Evolutionary conservation across 2,113 vertebrate genomes (phyloP).

Genomic region (Scytalopus superciliaris): DNA sequence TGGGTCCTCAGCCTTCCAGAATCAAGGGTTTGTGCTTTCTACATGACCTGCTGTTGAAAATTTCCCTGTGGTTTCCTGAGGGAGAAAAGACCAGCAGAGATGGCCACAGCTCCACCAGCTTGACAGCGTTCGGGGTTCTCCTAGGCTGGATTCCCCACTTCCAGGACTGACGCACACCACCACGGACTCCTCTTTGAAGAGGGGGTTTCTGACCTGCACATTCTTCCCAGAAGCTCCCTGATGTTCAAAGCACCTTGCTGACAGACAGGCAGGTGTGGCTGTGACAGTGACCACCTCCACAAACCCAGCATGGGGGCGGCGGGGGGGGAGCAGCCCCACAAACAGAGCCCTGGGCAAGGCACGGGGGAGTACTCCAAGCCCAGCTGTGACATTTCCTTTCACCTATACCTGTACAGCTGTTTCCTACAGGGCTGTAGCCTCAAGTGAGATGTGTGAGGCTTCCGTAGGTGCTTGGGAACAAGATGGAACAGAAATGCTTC

Average conservation of each 20-base stretch:
- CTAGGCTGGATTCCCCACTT: background rate
- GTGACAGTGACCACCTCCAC: conserved; percentile 34
- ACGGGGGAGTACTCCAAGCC: conserved; percentile 42
- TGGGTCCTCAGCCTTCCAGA: background rate
- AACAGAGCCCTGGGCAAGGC: conserved; percentile 33
- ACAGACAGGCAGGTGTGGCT: conserved; percentile 57
- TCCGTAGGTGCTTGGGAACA: conserved; percentile 79
- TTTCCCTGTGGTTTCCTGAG: background rate
- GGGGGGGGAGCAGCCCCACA: background rate
- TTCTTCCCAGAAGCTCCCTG: conserved; percentile 25
- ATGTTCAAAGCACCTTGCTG: conserved; percentile 35
- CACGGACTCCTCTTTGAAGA: conserved; percentile 3
- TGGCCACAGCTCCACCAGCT: background rate
- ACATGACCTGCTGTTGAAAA: background rate
- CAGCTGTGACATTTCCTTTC: conserved; percentile 74
- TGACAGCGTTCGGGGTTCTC: background rate
- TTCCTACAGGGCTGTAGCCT: conserved; percentile 75
- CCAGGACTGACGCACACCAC: background rate
- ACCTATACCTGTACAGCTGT: conserved; percentile 78
- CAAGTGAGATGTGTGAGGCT: conserved; percentile 72
- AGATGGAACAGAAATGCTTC: conserved; percentile 82
- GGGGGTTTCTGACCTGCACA: background rate
- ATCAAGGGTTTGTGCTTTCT: background rate
- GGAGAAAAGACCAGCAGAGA: background rate
- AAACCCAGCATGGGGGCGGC: background rate